Evolutionary conservation across 23 tunicate species (phyloP).

Genomic region (Aplidium turbinatum): DNA sequence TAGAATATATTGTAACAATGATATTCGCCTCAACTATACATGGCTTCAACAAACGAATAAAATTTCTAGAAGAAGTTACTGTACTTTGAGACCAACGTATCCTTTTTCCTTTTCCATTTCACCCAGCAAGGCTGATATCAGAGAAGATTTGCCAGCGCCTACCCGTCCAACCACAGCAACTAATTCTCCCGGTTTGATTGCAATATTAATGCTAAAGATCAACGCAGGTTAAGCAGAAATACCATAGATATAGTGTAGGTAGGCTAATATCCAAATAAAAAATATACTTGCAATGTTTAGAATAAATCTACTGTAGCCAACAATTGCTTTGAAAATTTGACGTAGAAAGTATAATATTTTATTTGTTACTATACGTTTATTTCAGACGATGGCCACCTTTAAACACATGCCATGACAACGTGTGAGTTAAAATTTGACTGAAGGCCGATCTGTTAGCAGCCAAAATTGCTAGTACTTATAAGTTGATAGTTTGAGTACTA

Average conservation of each 20-base stretch:
- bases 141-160: slow-evolving; percentile 87
- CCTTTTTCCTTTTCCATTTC: slow-evolving; percentile 90
- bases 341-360: too few relatives aligned
- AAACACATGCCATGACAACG: too few relatives aligned
- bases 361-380: too few relatives aligned
- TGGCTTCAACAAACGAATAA: not conserved
- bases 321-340: slow-evolving; percentile 2
- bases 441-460: too few relatives aligned
- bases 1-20: not conserved
- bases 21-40: not conserved
- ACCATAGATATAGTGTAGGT: too few relatives aligned
- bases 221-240: not conserved
- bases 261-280: not conserved
- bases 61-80: not conserved
- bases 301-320: not conserved
- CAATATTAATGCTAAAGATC: slow-evolving; percentile 50
- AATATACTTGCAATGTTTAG: not conserved
- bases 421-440: too few relatives aligned
- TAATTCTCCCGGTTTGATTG: slow-evolving; percentile 71
- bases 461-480: too few relatives aligned
- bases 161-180: slow-evolving; percentile 94
- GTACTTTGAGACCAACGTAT: slow-evolving; percentile 59
- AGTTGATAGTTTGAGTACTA: too few relatives aligned
- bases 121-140: slow-evolving; percentile 77
- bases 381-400: too few relatives aligned